Conservation (phyloP, 2,113 vertebrate species). For the Calcarius ornatus region DNA sequence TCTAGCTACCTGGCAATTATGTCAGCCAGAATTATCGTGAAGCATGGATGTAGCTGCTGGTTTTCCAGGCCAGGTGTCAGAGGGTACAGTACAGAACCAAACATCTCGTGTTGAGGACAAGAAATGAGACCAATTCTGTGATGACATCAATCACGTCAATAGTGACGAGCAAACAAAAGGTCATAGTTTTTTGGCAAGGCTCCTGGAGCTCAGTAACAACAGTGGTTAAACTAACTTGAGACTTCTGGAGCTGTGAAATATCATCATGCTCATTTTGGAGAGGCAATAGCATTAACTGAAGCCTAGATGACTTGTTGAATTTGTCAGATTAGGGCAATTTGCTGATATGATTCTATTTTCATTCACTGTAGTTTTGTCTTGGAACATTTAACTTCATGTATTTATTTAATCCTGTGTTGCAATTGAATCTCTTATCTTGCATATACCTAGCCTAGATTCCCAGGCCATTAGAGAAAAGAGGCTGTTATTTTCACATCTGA, state of each 20-base stretch:
- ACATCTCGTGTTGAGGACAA: neutral
- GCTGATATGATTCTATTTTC: neutral
- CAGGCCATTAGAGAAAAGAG: neutral
- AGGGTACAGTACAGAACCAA: neutral
- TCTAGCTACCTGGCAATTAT: neutral
- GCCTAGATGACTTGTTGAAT: neutral
- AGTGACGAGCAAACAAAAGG: neutral
- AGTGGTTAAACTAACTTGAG: neutral
- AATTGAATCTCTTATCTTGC: neutral
- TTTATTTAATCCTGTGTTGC: neutral
- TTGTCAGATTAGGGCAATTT: conserved; percentile 10
- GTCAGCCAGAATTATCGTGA: neutral
- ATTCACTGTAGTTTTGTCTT: neutral
- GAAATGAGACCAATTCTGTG: neutral
- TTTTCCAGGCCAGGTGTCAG: neutral
- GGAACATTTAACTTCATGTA: neutral
- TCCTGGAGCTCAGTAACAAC: neutral
- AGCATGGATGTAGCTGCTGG: neutral
- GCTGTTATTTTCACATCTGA: neutral
- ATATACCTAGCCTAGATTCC: neutral
- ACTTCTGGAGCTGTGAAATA: neutral
- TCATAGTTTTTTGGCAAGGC: neutral
- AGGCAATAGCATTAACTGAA: neutral
- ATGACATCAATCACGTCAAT: neutral
- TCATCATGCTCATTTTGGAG: neutral